Evolutionary conservation across 1,140 invertebrate species (phyloP), one percentile per base, ranked within the genome.

Genomic region (Heliconius melpomene): DNA sequence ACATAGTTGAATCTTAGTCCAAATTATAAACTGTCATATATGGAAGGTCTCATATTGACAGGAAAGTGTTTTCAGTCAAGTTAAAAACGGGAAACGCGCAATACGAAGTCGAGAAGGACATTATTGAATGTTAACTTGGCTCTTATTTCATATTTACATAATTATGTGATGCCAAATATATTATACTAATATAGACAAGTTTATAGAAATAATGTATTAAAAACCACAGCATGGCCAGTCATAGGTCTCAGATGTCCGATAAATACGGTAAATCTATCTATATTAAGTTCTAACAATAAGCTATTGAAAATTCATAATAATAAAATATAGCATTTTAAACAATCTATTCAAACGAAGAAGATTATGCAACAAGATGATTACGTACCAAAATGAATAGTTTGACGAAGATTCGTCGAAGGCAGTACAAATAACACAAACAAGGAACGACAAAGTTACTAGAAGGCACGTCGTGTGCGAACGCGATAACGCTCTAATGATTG

Each of bases 401-500:
- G 81, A 83, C 77, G 73, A 75, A 78, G 83, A 83, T 85, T 82
- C 82, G 80, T 82, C 81, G 83, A 86, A 85, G 79, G 76, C 81
- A 85, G 73, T 70, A 83, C 83, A 85, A 87, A 85, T 85, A 84
- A 87, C 78, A 88, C 86, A 85, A 90, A 91, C 88, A 89, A 84
- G 85, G 86, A 81, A 86, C 78, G 85, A 83, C 84, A 82, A 90
- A 91, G 87, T 89, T 87, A 85, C 83, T 80, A 83, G 85, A 86
- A 86, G 85, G 86, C 84, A 81, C 85, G 90, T 90, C 84, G 89
- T 92, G 91, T 87, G 87, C 82, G 86, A 72, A 78, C 78, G 85
- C 89, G 93, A 94, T 94, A 94, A 91, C 84, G 85, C 83, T 88
- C 83, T 90, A 90, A 92, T 93, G 91, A 94, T 94, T 93, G 91